Percentiles rank a stretch among this genome's conserved stretches.
These are phyloP conservation scores for Periplaneta americana DNA, from an alignment of 1,140 invertebrate species.

Conservation along the genomic window DNA sequence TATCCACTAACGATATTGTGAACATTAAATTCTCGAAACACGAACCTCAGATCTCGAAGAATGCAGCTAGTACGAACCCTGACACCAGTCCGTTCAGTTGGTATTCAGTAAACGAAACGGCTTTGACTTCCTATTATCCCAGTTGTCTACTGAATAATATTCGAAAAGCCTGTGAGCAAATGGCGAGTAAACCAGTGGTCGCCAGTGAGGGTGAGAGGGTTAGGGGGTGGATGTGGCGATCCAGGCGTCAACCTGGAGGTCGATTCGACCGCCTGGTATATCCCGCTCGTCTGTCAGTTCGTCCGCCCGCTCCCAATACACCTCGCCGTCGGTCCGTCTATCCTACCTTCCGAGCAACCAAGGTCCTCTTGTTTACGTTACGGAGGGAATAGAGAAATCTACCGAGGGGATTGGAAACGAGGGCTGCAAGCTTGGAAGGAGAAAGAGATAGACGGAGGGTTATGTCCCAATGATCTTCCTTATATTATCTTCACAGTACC, in stretches of 20 bases:
- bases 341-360: neutral
- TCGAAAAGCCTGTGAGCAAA: neutral
- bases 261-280: neutral
- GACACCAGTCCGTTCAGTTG: too few relatives aligned
- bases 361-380: neutral
- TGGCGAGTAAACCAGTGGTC: neutral
- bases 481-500: neutral
- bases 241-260: neutral
- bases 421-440: neutral
- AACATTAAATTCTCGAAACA: too few relatives aligned
- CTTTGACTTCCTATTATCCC: neutral
- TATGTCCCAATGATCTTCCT: neutral
- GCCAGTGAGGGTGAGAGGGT: too few relatives aligned
- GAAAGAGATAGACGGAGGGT: neutral
- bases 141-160: neutral
- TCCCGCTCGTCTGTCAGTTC: neutral
- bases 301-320: neutral
- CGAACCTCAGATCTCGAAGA: too few relatives aligned
- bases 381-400: neutral
- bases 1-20: too few relatives aligned
- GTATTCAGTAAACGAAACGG: neutral
- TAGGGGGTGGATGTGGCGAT: neutral
- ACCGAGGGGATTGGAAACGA: neutral
- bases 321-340: neutral
- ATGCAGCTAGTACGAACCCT: too few relatives aligned